Conservation (phyloP, 2,797 vertebrate species). For the Oreochromis mossambicus region DNA sequence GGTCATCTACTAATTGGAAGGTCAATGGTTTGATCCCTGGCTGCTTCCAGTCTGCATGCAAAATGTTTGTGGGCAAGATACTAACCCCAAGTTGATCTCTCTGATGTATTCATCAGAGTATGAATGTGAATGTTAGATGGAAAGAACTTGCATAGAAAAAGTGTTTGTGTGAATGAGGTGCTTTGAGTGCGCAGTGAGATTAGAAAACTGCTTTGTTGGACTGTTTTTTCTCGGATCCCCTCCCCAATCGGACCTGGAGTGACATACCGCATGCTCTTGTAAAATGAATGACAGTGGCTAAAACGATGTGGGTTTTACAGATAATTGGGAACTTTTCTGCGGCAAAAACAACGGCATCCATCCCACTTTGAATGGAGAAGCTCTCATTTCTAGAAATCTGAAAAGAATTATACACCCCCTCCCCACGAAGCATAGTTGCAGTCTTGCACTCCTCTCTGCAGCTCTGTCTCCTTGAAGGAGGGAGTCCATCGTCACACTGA, state of each 20-base stretch:
- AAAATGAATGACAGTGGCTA: too few relatives aligned
- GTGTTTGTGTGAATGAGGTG: not conserved
- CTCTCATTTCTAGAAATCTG: not conserved
- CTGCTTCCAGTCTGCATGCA: not conserved
- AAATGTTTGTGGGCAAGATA: not conserved
- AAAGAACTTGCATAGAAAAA: not conserved
- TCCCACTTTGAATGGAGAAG: not conserved
- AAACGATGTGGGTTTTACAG: not conserved
- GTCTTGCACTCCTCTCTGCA: not conserved
- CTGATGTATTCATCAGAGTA: not conserved
- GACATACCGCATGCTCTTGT: fast-evolving
- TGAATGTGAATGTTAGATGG: not conserved
- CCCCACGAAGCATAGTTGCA: not conserved
- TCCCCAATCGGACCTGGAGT: not conserved
- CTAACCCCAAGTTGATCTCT: not conserved
- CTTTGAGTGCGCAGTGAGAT: not conserved
- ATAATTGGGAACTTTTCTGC: not conserved
- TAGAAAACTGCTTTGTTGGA: not conserved
- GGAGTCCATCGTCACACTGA: not conserved
- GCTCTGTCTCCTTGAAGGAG: not conserved
- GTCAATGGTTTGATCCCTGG: not conserved
- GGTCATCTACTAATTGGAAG: not conserved
- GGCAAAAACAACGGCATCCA: not conserved
- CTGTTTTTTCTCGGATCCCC: not conserved
- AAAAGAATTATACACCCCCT: not conserved